Conservation (phyloP, 2,797 vertebrate species). For the Phrynocephalus guinanensis region DNA sequence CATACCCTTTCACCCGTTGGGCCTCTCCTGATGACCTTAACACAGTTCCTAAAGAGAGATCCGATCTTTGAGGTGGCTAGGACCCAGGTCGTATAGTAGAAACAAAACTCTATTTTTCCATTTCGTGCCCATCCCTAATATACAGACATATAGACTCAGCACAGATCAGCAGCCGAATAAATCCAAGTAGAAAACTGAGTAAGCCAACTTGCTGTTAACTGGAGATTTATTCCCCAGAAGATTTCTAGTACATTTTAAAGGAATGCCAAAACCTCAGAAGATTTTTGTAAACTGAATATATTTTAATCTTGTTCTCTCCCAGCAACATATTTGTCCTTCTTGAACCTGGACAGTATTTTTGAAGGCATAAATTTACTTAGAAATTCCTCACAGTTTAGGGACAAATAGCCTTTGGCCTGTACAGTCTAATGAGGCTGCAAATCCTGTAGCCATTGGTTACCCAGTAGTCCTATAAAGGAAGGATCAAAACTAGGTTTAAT, state of each 20-base stretch:
- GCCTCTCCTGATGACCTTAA: no score
- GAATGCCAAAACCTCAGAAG: slow-evolving; percentile 14
- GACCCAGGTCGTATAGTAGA: no score
- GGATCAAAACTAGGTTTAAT: slow-evolving; percentile 20
- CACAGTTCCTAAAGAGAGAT: no score
- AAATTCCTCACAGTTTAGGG: slow-evolving; percentile 26
- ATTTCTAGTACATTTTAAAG: slow-evolving; percentile 10
- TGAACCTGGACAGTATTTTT: slow-evolving; percentile 21
- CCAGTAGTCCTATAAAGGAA: not conserved
- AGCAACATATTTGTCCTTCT: slow-evolving; percentile 24
- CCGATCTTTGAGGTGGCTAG: no score
- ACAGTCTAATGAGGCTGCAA: not conserved
- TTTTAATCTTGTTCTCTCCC: slow-evolving; percentile 30
- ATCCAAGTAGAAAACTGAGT: not conserved
- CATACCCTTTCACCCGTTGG: not conserved
- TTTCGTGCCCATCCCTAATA: not conserved
- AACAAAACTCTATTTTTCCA: no score
- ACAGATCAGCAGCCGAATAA: not conserved
- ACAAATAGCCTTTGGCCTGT: slow-evolving; percentile 11
- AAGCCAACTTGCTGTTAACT: not conserved
- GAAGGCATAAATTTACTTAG: not conserved
- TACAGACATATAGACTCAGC: not conserved
- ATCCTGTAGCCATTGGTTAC: not conserved
- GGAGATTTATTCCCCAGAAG: not conserved
- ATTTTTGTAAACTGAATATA: slow-evolving; percentile 26